These are phyloP conservation scores for Gypaetus barbatus DNA, from an alignment of 2,797 vertebrate species.

Conservation along the genomic window DNA sequence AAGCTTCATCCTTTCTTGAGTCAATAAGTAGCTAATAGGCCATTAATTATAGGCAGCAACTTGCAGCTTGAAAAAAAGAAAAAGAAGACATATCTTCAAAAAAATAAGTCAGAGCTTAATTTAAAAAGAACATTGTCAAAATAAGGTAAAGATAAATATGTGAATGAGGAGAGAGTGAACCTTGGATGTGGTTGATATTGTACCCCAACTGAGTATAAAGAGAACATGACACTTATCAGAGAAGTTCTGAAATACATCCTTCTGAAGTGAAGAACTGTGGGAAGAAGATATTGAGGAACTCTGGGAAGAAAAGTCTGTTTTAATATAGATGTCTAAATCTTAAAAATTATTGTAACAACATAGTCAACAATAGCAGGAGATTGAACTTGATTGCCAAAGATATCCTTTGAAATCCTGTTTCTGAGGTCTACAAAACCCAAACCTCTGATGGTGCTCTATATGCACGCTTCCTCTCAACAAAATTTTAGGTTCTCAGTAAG, in stretches of 20 bases:
- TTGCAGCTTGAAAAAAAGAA: not conserved
- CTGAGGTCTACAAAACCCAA: not conserved
- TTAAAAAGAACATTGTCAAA: not conserved
- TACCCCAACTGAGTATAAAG: not conserved
- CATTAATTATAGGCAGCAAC: not conserved
- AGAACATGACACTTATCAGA: not conserved
- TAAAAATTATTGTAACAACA: not conserved
- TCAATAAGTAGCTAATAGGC: not conserved
- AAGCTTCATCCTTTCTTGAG: not conserved
- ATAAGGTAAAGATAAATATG: not conserved
- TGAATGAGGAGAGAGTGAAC: not conserved
- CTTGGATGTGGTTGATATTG: not conserved
- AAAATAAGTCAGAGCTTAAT: not conserved
- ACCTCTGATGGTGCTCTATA: not conserved
- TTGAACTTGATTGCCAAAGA: not conserved
- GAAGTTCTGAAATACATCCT: not conserved
- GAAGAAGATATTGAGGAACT: not conserved
- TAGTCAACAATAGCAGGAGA: not conserved
- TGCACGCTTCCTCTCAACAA: not conserved
- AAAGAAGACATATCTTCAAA: not conserved
- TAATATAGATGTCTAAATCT: not conserved
- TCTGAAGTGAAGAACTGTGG: not conserved
- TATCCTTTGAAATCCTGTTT: not conserved
- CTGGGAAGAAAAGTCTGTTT: not conserved
- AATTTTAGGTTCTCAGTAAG: not conserved